Conservation (phyloP, 2,888 invertebrate genomes). For the Rhorus exstirpatorius region DNA sequence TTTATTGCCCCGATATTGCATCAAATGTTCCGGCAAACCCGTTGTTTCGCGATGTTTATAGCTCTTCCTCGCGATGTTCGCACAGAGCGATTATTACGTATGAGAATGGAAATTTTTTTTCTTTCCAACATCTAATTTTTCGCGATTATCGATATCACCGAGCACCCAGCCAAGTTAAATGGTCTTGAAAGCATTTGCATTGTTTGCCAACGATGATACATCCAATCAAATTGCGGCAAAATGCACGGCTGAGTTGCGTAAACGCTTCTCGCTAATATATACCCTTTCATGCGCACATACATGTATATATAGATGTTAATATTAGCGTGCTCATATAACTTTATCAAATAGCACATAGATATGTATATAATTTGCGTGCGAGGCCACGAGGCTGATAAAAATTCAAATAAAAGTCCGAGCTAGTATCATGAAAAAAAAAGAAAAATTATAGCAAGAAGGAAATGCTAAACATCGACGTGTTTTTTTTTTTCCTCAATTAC, state of each 20-base stretch:
- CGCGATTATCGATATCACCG: constrained; percentile 50
- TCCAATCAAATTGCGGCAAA: constrained; percentile 23
- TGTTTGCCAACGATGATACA: background rate
- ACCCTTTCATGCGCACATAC: background rate
- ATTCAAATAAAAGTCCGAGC: background rate
- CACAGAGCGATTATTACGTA: too few relatives aligned
- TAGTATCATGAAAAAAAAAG: background rate
- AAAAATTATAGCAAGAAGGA: background rate
- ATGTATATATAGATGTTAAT: too few relatives aligned
- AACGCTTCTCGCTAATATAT: constrained; percentile 5
- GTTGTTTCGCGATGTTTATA: background rate
- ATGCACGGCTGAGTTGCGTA: background rate
- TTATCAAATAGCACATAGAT: constrained; percentile 11
- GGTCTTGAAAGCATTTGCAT: constrained; percentile 15
- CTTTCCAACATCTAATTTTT: constrained; percentile 5
- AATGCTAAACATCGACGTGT: background rate
- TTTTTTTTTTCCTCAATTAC: background rate
- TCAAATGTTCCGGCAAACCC: background rate
- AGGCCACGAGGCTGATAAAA: constrained; percentile 14
- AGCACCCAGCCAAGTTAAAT: constrained; percentile 13
- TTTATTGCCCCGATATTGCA: constrained; percentile 34
- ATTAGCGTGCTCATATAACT: constrained; percentile 9
- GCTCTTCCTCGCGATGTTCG: background rate
- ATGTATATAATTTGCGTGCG: background rate
- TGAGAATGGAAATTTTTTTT: background rate